Conservation (phyloP, 2,888 invertebrate species). For the Rhopalosiphum nymphaeae region DNA sequence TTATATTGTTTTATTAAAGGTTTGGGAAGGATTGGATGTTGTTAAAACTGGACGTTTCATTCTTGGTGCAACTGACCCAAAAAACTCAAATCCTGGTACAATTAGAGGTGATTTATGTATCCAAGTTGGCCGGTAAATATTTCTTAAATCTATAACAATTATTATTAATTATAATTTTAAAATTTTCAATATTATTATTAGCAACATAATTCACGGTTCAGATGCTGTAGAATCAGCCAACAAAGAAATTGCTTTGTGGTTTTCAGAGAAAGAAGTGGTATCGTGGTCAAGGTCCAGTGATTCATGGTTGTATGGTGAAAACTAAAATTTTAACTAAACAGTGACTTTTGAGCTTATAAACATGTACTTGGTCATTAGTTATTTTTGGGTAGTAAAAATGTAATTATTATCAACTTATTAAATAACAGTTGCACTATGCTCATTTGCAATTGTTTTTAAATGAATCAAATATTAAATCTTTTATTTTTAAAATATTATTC, state of each 20-base stretch:
- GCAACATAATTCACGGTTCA: conserved; percentile 97
- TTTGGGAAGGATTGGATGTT: conserved; percentile 96
- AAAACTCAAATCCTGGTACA: conserved; percentile 94
- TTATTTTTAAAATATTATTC: neutral
- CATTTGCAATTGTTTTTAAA: neutral
- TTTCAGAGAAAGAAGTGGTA: conserved; percentile 85
- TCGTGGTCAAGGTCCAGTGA: conserved; percentile 86
- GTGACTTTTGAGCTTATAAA: neutral
- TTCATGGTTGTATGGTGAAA: conserved; percentile 90
- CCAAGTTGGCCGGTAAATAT: conserved; percentile 81
- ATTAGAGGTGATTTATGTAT: conserved; percentile 98
- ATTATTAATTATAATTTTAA: neutral
- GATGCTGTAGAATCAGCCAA: conserved; percentile 96
- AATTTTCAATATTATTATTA: conserved; percentile 68
- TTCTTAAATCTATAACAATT: neutral
- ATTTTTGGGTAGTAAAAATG: neutral
- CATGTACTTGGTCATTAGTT: neutral
- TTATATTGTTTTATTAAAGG: conserved; percentile 70
- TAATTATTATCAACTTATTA: neutral
- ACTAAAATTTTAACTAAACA: neutral
- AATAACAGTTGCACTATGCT: neutral
- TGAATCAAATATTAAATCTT: neutral
- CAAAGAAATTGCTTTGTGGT: conserved; percentile 97
- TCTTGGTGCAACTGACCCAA: conserved; percentile 98
- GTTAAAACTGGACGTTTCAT: conserved; percentile 96